Evolutionary conservation across 2,888 invertebrate genomes (phyloP).

Genomic region (Lysandra coridon): DNA sequence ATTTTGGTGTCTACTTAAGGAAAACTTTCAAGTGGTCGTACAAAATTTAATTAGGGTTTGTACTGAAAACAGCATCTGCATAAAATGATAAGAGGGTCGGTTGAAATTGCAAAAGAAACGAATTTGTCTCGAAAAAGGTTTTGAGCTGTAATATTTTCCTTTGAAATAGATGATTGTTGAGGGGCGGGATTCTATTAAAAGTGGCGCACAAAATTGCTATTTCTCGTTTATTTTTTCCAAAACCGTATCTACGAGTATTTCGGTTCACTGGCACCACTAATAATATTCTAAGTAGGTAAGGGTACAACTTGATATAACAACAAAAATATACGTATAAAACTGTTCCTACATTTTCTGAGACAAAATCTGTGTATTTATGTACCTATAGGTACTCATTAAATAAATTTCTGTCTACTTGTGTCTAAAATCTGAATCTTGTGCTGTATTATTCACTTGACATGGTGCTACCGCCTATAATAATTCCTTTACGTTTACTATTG

Average conservation of each 20-base stretch:
- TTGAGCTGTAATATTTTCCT: conserved; percentile 10
- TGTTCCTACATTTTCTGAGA: not conserved
- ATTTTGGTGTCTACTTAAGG: not conserved
- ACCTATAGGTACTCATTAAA: too few species aligned
- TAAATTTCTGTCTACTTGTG: too few species aligned
- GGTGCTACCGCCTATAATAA: too few species aligned
- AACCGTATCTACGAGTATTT: not conserved
- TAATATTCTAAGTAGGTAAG: not conserved
- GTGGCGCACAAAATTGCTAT: conserved; percentile 1
- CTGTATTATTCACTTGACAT: too few species aligned
- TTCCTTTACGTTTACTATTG: too few species aligned
- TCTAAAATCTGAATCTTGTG: too few species aligned
- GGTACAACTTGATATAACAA: not conserved
- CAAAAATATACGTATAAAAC: not conserved
- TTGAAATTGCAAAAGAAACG: conserved; percentile 10
- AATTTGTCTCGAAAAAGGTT: conserved; percentile 11
- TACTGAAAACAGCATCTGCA: conserved; percentile 22
- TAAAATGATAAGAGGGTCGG: conserved; percentile 12
- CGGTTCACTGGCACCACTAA: conserved; percentile 2
- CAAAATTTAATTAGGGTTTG: conserved; percentile 6
- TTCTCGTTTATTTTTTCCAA: not conserved
- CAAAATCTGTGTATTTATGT: too few species aligned
- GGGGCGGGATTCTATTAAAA: conserved; percentile 19
- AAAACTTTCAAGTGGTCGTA: conserved; percentile 3
- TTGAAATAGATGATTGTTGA: conserved; percentile 20